Percentiles rank a stretch among this genome's conserved stretches.
phyloP scores from a whole-genome alignment of 37 sponge, comb jelly and placozoan genomes.

The Mnemiopsis leidyi region DNA sequence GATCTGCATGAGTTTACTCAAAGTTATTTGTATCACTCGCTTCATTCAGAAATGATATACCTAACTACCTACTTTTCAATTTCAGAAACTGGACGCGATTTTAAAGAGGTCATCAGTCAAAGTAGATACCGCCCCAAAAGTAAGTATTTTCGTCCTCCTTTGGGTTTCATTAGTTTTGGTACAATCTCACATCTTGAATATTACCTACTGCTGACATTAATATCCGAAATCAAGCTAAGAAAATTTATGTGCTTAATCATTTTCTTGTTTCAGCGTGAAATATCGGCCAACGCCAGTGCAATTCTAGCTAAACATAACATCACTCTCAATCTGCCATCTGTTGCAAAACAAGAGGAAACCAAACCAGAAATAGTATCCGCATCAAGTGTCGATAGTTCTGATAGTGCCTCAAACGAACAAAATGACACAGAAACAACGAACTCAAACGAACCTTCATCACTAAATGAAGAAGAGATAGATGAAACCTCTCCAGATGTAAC shows the following conservation, averaged over 20 bases:
- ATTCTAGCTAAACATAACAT: slow-evolving; percentile 62
- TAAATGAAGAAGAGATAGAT: not conserved
- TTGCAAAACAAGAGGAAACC: not conserved
- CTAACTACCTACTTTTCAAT: not conserved
- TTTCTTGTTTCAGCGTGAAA: slow-evolving; percentile 50
- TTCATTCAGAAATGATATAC: too few relatives aligned
- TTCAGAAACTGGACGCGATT: slow-evolving; percentile 50
- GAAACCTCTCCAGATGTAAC: not conserved
- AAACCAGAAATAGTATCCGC: not conserved
- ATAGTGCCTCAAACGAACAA: not conserved
- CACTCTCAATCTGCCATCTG: slow-evolving; percentile 2
- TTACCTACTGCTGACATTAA: too few relatives aligned
- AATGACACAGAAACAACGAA: not conserved
- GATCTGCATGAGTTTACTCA: too few relatives aligned
- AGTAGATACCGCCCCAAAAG: slow-evolving; percentile 23
- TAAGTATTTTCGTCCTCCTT: not conserved
- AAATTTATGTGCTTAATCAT: not conserved
- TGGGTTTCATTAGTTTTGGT: too few relatives aligned
- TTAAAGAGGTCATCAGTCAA: slow-evolving; percentile 26
- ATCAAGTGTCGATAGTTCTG: not conserved
- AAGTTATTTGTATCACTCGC: too few relatives aligned
- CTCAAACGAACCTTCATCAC: not conserved
- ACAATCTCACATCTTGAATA: not conserved
- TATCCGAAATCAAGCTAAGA: too few relatives aligned
- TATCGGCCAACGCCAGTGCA: slow-evolving; percentile 25